phyloP scores from a whole-genome alignment of 2,113 vertebrate genomes.

The Chaetodon auriga region DNA sequence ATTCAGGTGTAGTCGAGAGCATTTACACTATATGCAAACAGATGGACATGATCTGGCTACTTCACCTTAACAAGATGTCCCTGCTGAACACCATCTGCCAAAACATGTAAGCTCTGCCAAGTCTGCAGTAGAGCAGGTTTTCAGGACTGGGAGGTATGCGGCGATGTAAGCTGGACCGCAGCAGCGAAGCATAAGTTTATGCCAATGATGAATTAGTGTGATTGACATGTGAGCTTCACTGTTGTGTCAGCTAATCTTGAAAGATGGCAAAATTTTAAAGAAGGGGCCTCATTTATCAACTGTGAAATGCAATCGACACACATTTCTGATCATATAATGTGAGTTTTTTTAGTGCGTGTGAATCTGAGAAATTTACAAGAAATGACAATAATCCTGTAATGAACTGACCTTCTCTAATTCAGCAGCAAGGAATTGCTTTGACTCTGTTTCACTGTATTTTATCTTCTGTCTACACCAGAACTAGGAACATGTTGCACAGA shows the following conservation, averaged over 20 bases:
- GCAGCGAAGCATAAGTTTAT: not conserved
- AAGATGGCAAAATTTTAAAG: not conserved
- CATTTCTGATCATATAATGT: not conserved
- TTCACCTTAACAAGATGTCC: constrained; percentile 61
- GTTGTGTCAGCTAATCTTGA: not conserved
- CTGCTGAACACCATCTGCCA: constrained; percentile 68
- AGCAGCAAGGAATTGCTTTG: not conserved
- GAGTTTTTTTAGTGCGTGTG: not conserved
- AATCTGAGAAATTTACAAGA: not conserved
- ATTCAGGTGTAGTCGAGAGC: constrained; percentile 15
- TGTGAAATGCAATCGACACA: not conserved
- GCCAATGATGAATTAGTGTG: constrained; percentile 1
- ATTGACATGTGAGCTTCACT: not conserved
- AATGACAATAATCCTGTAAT: not conserved
- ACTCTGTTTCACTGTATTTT: not conserved
- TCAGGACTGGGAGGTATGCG: constrained; percentile 9
- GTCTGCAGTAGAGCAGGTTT: constrained; percentile 5
- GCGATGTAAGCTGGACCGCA: not conserved
- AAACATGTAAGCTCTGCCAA: constrained; percentile 32
- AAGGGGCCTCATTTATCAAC: not conserved
- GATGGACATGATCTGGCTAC: constrained; percentile 49
- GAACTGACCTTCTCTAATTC: not conserved
- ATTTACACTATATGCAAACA: constrained; percentile 36
- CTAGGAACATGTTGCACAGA: not conserved
- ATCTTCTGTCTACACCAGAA: not conserved